Percentiles rank a stretch among this genome's conserved stretches.
These are phyloP conservation scores for Andrena haemorrhoa DNA, from an alignment of 2,888 invertebrate genomes.

Conservation along the genomic window DNA sequence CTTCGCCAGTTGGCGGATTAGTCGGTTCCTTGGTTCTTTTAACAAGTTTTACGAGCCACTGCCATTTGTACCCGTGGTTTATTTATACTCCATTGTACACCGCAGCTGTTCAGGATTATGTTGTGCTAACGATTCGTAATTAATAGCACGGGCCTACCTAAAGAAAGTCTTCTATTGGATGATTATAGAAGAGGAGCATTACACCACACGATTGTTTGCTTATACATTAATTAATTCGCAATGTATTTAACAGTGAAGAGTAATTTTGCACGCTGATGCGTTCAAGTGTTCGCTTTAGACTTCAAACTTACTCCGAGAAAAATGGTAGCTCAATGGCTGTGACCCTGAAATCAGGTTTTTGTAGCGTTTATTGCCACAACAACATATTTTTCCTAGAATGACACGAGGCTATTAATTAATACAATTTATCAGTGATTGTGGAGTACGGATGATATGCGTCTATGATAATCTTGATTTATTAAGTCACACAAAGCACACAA, in stretches of 20 bases:
- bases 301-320: not conserved
- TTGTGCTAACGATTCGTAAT: too few species aligned
- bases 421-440: conserved; percentile 1
- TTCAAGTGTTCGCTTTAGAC: not conserved
- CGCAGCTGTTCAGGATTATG: too few species aligned
- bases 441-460: not conserved
- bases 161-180: too few species aligned
- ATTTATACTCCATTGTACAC: too few species aligned
- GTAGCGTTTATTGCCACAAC: not conserved
- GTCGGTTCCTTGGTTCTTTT: too few species aligned
- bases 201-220: too few species aligned
- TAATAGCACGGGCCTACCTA: too few species aligned
- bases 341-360: conserved; percentile 2
- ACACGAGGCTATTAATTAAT: not conserved
- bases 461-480: not conserved
- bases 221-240: not conserved
- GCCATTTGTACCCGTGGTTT: too few species aligned
- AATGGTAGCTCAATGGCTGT: not conserved
- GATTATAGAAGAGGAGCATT: too few species aligned
- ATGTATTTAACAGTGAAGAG: not conserved
- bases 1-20: too few species aligned
- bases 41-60: too few species aligned
- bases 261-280: not conserved
- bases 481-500: not conserved
- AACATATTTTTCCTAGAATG: not conserved